Conservation (phyloP, 2,888 invertebrate genomes). For the Melanchra persicariae region DNA sequence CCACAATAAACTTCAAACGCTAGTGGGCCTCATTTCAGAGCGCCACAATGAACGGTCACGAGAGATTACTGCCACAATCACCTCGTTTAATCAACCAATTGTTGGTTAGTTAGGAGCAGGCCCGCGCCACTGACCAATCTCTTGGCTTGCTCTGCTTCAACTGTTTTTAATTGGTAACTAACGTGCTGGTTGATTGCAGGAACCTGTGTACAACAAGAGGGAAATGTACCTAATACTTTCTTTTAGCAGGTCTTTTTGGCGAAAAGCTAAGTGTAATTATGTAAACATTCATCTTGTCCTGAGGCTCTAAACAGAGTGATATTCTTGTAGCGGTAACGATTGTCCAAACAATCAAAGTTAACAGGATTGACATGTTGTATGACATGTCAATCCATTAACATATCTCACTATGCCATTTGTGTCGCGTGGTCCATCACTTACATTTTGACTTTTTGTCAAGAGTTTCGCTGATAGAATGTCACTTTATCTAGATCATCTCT, state of each 20-base stretch:
- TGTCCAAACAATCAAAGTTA: too few species aligned
- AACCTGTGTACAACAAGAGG: not conserved
- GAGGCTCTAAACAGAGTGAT: too few species aligned
- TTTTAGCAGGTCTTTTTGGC: not conserved
- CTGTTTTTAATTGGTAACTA: slow-evolving; percentile 39
- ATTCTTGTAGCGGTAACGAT: too few species aligned
- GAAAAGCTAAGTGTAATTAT: not conserved
- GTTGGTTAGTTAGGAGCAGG: slow-evolving; percentile 44
- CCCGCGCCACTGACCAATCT: slow-evolving; percentile 36
- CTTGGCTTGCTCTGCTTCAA: slow-evolving; percentile 26
- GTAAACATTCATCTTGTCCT: too few species aligned
- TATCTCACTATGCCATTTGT: too few species aligned
- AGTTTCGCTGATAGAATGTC: not conserved
- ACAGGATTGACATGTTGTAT: too few species aligned
- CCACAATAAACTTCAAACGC: slow-evolving; percentile 21
- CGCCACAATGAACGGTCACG: slow-evolving; percentile 37
- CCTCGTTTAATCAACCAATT: slow-evolving; percentile 53
- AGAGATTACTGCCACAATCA: slow-evolving; percentile 48
- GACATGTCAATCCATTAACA: too few species aligned
- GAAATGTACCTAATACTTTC: not conserved
- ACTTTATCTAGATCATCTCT: not conserved
- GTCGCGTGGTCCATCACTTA: too few species aligned
- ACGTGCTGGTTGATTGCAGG: slow-evolving; percentile 7
- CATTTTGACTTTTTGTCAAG: not conserved
- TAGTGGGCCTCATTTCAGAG: slow-evolving; percentile 26